Conservation (phyloP, 2,888 invertebrate genomes). For the Drosophila picticornis region DNA sequence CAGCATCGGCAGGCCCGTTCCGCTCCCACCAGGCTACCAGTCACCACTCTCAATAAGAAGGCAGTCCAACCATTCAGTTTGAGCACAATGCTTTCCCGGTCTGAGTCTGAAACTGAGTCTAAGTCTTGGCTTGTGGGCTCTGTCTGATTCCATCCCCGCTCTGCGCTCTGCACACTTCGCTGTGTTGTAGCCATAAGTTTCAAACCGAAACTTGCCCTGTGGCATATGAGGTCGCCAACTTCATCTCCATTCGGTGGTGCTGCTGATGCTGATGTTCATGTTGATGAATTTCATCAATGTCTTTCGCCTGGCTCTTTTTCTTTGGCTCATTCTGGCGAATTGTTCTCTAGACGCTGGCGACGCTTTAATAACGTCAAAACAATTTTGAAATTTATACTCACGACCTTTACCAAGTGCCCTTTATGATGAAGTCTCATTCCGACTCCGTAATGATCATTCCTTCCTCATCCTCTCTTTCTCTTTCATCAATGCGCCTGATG, state of each 20-base stretch:
- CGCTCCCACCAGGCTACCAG: slow-evolving; percentile 12
- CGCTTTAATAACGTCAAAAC: slow-evolving; percentile 67
- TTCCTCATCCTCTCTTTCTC: not conserved
- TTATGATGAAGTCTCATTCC: slow-evolving; percentile 35
- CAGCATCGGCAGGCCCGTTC: slow-evolving; percentile 62
- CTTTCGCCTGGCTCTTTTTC: slow-evolving; percentile 37
- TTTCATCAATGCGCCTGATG: slow-evolving; percentile 17
- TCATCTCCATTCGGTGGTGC: slow-evolving; percentile 9
- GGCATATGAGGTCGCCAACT: slow-evolving; percentile 71
- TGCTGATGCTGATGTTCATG: slow-evolving; percentile 28
- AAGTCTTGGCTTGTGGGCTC: not conserved
- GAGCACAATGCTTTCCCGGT: slow-evolving; percentile 41
- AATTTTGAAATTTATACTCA: slow-evolving; percentile 79
- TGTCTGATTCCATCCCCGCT: not conserved
- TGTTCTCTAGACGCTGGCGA: slow-evolving; percentile 46
- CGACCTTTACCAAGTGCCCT: slow-evolving; percentile 68
- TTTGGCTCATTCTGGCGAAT: slow-evolving; percentile 44
- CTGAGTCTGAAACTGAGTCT: not conserved
- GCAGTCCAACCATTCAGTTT: slow-evolving; percentile 16
- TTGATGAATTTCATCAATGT: slow-evolving; percentile 73
- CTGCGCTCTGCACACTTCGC: not conserved
- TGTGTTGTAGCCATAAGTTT: slow-evolving; percentile 49
- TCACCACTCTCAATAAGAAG: slow-evolving; percentile 32
- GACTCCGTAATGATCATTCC: slow-evolving; percentile 14
- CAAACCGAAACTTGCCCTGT: slow-evolving; percentile 70